Evolutionary conservation across 92 coral and sea anemone genomes (phyloP), one percentile per base, ranked within the genome.

Genomic region (Hydrozoanthus gracilis): DNA sequence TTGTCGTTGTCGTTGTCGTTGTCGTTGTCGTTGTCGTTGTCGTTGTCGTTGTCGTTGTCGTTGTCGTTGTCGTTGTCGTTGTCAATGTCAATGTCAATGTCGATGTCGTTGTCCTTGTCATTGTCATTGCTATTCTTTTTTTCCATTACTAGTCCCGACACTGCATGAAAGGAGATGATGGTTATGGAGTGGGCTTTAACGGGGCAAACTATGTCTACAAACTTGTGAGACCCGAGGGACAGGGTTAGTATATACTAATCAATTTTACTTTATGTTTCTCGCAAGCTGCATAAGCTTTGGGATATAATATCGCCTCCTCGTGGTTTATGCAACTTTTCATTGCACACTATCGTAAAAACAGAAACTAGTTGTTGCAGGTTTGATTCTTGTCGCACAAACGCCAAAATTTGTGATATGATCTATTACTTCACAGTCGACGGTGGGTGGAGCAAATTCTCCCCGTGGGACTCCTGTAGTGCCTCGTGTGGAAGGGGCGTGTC

Each of bases 391-490:
- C 0, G 0, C 39, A 27, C 39, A 27, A 27, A 27, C 39, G 39
- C 39, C 39, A 27, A 27, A 27, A 27, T 27, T 27, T 27, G 39
- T 27, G 39, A 2, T 27, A 27, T 27, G 39, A 27, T 27, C 39
- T 73, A 11, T 48, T 9, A 8, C 61, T 16, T 13, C 18, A 5
- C 45, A 74, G 79, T 74, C 44, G 56, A 74, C 20, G 79, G 79
- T 10, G 79, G 79, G 61, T 74, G 79, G 79, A 50, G 79, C 14
- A 7, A 74, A 7, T 74, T n/a, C 62, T 48, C 58, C 79, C 79
- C 16, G 39, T 74, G 79, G 79, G 79, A 49, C 15, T 16, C 9
- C 8, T 74, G 79, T 46, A 74, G 58, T 51, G 79, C 79, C 61
- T 7, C 48, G 56, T 74, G 79, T 74, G 79, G 62, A 13, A 60